Evolutionary conservation across 2,797 vertebrate species (phyloP).

Genomic region (Pipistrellus pygmaeus): DNA sequence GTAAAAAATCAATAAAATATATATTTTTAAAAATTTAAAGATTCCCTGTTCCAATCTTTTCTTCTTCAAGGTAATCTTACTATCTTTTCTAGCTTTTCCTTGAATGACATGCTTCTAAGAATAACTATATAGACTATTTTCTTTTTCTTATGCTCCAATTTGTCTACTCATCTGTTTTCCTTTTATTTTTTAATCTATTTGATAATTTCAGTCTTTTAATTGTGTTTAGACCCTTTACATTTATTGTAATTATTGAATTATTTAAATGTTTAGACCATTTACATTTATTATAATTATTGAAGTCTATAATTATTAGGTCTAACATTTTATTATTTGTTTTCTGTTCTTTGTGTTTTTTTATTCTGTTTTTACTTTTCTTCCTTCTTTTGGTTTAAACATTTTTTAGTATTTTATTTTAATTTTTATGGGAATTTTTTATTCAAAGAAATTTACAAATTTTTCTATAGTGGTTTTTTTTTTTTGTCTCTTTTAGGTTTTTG

Average conservation of each 20-base stretch:
- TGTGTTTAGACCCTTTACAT: neutral
- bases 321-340: slow-evolving; percentile 1
- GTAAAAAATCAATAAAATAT: too few relatives aligned
- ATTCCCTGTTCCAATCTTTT: neutral
- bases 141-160: neutral
- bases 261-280: neutral
- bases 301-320: neutral
- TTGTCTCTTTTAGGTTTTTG: neutral
- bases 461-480: slow-evolving; percentile 13
- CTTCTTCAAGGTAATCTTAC: neutral
- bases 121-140: neutral
- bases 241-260: slow-evolving; percentile 8
- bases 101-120: neutral
- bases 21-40: neutral
- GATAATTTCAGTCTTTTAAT: neutral
- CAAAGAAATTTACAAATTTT: slow-evolving; percentile 12
- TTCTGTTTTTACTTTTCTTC: neutral
- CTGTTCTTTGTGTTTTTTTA: neutral
- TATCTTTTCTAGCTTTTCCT: neutral
- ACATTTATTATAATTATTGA: slow-evolving; percentile 5
- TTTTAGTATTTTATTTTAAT: neutral
- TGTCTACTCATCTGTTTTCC: neutral
- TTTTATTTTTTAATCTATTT: neutral
- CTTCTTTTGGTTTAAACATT: neutral
- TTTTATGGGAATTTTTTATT: neutral